Evolutionary conservation across 2,888 invertebrate genomes (phyloP).

Genomic region (Halictus quadricinctus): DNA sequence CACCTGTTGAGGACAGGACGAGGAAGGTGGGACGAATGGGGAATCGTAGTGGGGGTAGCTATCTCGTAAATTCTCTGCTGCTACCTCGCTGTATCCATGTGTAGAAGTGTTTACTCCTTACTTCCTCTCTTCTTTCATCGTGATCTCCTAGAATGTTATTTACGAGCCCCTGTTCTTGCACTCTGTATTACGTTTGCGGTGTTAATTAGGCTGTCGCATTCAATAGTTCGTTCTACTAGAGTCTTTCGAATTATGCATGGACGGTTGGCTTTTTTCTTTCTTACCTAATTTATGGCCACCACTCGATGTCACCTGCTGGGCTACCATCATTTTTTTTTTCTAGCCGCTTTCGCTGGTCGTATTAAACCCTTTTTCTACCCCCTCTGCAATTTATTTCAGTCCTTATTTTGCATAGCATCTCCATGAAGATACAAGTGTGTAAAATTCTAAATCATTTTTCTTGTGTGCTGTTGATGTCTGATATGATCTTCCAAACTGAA

Average conservation of each 20-base stretch:
- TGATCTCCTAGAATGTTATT: slow-evolving; percentile 56
- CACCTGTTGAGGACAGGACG: slow-evolving; percentile 80
- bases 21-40: slow-evolving; percentile 76
- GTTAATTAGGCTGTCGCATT: slow-evolving; percentile 46
- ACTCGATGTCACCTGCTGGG: background rate
- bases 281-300: background rate
- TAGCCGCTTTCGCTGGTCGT: background rate
- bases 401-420: background rate
- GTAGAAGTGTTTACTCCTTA: slow-evolving; percentile 65
- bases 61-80: slow-evolving; percentile 81
- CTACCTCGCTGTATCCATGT: slow-evolving; percentile 67
- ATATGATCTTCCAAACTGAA: background rate
- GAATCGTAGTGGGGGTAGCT: slow-evolving; percentile 75
- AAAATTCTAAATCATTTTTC: background rate
- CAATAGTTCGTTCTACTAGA: slow-evolving; percentile 20
- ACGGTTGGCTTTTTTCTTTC: background rate
- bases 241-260: background rate
- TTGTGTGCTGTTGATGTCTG: background rate
- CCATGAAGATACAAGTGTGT: background rate
- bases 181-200: slow-evolving; percentile 28
- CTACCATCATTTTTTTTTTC: background rate
- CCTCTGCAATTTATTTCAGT: background rate
- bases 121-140: slow-evolving; percentile 55
- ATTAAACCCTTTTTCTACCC: background rate
- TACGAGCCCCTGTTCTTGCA: slow-evolving; percentile 40